Percentiles rank a stretch among this genome's conserved stretches.
Evolutionary conservation across 2,888 invertebrate genomes (phyloP).

Genomic region (Aelia acuminata): DNA sequence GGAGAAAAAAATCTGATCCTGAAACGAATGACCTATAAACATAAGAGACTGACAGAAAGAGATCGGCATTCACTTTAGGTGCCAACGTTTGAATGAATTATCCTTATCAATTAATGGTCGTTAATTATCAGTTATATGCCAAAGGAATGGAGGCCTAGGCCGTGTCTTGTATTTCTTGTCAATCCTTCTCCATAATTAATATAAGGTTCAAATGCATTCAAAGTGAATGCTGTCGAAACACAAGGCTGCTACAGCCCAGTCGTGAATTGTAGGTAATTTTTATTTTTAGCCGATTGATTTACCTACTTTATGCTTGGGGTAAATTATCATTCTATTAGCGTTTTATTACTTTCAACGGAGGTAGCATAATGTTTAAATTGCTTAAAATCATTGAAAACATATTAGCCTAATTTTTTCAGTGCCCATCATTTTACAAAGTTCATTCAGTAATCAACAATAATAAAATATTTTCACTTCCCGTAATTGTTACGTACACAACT

Average conservation of each 20-base stretch:
- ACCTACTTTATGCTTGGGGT: too few species aligned
- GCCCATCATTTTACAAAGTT: too few species aligned
- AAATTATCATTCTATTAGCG: too few species aligned
- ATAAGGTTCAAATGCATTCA: neutral
- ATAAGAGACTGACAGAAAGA: neutral
- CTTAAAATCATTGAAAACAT: too few species aligned
- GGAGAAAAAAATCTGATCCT: neutral
- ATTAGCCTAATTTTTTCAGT: too few species aligned
- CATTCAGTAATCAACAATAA: too few species aligned
- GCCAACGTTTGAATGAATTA: constrained; percentile 25
- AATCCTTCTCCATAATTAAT: neutral
- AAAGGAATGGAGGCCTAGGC: neutral
- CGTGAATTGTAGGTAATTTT: neutral
- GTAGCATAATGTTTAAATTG: too few species aligned
- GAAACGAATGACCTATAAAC: neutral
- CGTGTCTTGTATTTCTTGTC: neutral
- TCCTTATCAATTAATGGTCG: neutral
- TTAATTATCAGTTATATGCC: neutral
- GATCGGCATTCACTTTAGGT: neutral
- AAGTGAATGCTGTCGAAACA: neutral
- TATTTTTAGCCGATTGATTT: too few species aligned
- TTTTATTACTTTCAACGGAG: too few species aligned
- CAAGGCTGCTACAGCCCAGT: neutral
- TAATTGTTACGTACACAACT: too few species aligned
- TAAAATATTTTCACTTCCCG: too few species aligned